A percentile compares a stretch with the other conserved stretches of the same genome.
Evolutionary conservation across 1,140 invertebrate species (phyloP).

Genomic region (Halictus rubicundus): DNA sequence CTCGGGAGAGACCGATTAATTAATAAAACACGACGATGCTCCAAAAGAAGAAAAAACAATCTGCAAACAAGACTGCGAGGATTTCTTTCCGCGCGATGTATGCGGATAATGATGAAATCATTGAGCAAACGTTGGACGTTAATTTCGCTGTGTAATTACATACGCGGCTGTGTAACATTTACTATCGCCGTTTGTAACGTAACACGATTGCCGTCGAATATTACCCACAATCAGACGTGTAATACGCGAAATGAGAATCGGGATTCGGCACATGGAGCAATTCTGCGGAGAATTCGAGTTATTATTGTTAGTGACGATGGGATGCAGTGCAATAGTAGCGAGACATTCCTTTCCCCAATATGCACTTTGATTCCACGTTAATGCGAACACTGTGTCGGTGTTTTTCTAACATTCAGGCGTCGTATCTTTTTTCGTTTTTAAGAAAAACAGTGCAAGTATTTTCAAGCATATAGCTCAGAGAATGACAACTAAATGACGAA

Average conservation of each 20-base stretch:
- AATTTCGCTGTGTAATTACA: background rate
- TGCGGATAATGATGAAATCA: background rate
- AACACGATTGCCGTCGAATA: background rate
- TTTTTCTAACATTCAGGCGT: too few relatives aligned
- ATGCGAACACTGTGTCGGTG: too few relatives aligned
- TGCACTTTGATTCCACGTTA: too few relatives aligned
- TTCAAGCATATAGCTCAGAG: too few relatives aligned
- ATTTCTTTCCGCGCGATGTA: background rate
- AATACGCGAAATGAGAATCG: background rate
- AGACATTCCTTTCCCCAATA: too few relatives aligned
- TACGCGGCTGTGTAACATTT: background rate
- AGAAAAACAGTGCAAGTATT: too few relatives aligned
- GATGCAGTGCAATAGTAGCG: too few relatives aligned
- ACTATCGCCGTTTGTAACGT: background rate
- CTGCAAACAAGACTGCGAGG: too few relatives aligned
- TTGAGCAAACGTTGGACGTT: background rate
- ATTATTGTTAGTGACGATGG: background rate
- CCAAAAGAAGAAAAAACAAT: too few relatives aligned
- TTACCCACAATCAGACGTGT: background rate
- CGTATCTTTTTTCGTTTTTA: too few relatives aligned
- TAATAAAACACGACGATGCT: too few relatives aligned
- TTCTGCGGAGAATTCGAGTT: background rate
- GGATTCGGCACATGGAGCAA: background rate
- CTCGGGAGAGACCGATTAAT: background rate
- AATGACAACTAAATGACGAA: too few relatives aligned